Base-by-base conservation (phyloP, 2,888 invertebrate species). In the Sinohyriopsis cumingii region DNA sequence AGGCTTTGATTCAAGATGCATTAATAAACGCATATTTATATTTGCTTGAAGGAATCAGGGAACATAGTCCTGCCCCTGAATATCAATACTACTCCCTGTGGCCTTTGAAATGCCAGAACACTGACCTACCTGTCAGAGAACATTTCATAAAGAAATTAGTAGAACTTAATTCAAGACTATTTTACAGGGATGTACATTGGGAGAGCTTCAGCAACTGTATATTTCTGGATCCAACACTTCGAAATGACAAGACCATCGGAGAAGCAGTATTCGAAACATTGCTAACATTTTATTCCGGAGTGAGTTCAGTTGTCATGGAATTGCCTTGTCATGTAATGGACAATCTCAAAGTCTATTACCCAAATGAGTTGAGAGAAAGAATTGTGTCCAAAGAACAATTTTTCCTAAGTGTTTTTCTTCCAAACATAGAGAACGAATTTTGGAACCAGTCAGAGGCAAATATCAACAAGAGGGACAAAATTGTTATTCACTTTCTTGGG, bases 21-120 rank as follows among this genome's bases (percentile, higher is more conserved):
- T 55, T 73, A 18, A 33, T 55, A 18, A 70, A 68, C 53, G 73
- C 73, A 61, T 73, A 73, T 55, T 55, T 73, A 0, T 22, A 59
- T 55, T 61, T 73, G 18, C 62, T 76, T 9, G 63, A 72, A 67
- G 61, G 57, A 18, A 5, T 67, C 24, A 28, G 55, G 4, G 33
- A 57, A 20, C 59, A 59, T 22, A 28, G 55, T 24, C 22, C 62
- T 19, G n/a, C 28, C 56, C 4, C 15, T 5, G 59, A 65, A 55
- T 65, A 73, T 28, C 12, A 65, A 15, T 73, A 73, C 56, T 25
- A 45, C n/a, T 45, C 59, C 12, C 45, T 45, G 1, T 45, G 73
- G 70, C 73, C 73, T 45, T 45, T 45, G 15, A 45, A 45, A 45
- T 45, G 45, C 45, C 12, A 45, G 15, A 12, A 65, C 53, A 65